Percentiles rank a stretch among this genome's conserved stretches.
These are phyloP conservation scores for Lordiphosa fenestrarum DNA, from an alignment of 2,888 invertebrate genomes.

Conservation along the genomic window DNA sequence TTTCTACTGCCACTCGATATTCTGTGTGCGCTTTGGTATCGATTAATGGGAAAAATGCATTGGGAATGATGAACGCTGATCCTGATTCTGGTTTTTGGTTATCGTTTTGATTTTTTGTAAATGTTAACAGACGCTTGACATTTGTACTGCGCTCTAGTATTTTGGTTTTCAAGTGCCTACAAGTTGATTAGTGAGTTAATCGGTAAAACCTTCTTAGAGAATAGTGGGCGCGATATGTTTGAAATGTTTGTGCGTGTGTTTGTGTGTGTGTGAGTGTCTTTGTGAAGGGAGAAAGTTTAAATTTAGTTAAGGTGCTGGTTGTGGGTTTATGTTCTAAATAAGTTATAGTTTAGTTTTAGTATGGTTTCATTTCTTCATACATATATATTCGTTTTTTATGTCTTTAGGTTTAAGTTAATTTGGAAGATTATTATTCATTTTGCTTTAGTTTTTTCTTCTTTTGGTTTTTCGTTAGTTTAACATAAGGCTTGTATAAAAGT, in stretches of 20 bases:
- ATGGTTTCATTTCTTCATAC: slow-evolving; percentile 1
- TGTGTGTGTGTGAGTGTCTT: slow-evolving; percentile 16
- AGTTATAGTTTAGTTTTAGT: slow-evolving; percentile 37
- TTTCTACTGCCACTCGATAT: slow-evolving; percentile 54
- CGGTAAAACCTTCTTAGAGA: slow-evolving; percentile 33
- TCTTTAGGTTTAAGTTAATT: slow-evolving; percentile 49
- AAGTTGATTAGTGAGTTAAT: slow-evolving; percentile 24
- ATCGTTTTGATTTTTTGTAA: slow-evolving; percentile 21
- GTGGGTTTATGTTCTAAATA: slow-evolving; percentile 35
- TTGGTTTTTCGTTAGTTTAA: slow-evolving; percentile 55
- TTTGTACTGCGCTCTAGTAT: slow-evolving; percentile 42
- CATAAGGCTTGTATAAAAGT: slow-evolving; percentile 58
- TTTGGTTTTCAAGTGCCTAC: slow-evolving; percentile 9
- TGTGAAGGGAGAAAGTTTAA: slow-evolving; percentile 24
- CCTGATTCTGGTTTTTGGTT: slow-evolving; percentile 11
- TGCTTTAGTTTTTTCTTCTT: slow-evolving; percentile 15
- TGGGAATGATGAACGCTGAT: slow-evolving; percentile 16
- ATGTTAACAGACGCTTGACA: slow-evolving; percentile 47
- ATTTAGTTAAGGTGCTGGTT: slow-evolving; percentile 34
- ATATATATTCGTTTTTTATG: slow-evolving; percentile 19
- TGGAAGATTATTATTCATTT: slow-evolving; percentile 51
- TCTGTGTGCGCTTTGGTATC: slow-evolving; percentile 30
- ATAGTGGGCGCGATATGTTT: slow-evolving; percentile 64
- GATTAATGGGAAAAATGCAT: slow-evolving; percentile 27
- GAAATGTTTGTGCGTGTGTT: slow-evolving; percentile 23